Conservation (phyloP, 2,888 invertebrate species). For the Torymus tubicola region DNA sequence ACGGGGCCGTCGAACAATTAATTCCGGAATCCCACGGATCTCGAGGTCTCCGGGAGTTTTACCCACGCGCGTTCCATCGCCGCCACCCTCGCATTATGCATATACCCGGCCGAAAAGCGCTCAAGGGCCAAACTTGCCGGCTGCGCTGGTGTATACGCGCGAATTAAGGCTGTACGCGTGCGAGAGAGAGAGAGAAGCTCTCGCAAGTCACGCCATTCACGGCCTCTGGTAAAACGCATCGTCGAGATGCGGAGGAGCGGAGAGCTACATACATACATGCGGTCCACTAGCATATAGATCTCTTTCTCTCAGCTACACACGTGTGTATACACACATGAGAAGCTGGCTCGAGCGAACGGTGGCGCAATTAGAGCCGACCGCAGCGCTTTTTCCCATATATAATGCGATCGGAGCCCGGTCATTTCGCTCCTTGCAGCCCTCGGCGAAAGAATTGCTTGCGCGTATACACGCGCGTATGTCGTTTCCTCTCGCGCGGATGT, state of each 20-base stretch:
- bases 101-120: conserved; percentile 15
- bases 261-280: neutral
- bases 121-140: conserved; percentile 12
- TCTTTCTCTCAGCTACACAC: conserved; percentile 6
- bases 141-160: neutral
- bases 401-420: conserved; percentile 10
- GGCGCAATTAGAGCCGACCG: conserved; percentile 42
- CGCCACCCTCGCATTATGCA: conserved; percentile 53
- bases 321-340: neutral
- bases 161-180: conserved; percentile 21
- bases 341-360: conserved; percentile 5
- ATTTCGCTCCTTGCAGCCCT: conserved; percentile 13
- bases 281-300: conserved; percentile 7
- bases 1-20: conserved; percentile 38
- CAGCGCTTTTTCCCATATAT: conserved; percentile 46
- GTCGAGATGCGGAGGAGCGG: neutral
- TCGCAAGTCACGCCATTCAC: conserved; percentile 53
- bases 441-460: conserved; percentile 34
- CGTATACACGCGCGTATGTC: conserved; percentile 5
- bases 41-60: neutral
- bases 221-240: conserved; percentile 47
- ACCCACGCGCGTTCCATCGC: conserved; percentile 21
- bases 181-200: conserved; percentile 37
- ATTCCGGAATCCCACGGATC: conserved; percentile 46
- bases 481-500: conserved; percentile 19